Base-by-base conservation (phyloP, 2,113 vertebrate genomes). In the Eclectus roratus region DNA sequence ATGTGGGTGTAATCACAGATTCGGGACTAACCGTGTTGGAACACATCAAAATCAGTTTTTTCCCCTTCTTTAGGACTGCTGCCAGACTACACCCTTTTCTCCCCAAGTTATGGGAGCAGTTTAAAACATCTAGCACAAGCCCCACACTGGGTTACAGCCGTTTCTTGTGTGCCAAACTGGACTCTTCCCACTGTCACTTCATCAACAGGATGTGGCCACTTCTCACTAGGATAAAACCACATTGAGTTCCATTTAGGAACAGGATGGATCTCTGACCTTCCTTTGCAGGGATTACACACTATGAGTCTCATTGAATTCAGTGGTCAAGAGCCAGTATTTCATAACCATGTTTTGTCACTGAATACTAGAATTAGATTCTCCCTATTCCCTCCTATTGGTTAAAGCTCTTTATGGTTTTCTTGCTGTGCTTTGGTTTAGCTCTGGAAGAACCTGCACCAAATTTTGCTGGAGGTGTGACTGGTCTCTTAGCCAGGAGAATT, bases 1-100 rank as follows among this genome's bases (percentile, higher is more conserved):
- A 93, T 47, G 92, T 92, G 94, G 92, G 88, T 61, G 91, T 79
- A 95, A 96, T 68, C 88, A 17, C 60, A 44, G 58, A 35, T 72
- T 85, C 80, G 23, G 83, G 70, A 49, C 83, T 92, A 76, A 77
- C 88, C 83, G 0, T 92, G 94, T 94, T 94, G 77, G 86, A 94
- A 93, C 93, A 95, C 73, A 95, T 96, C 91, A 50, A 43, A 84
- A 96, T 89, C 65, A 55, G 77, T 84, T n/a, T 91, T 91, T 80
- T 84, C 49, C 58, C 53, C 39, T 25, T 50, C 81, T 93, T 93
- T 80, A 82, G 96, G 83, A 66, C 61, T 80, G 8, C 58, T 91
- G 93, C 92, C 91, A 96, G 80, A 9, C 70, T 82, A 43, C 77
- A 1, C 88, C 86, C 80, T 94, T 74, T 60, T 93, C 58, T 66